phyloP scores from a whole-genome alignment of 2,113 vertebrate genomes.

The Heterochromis multidens region DNA sequence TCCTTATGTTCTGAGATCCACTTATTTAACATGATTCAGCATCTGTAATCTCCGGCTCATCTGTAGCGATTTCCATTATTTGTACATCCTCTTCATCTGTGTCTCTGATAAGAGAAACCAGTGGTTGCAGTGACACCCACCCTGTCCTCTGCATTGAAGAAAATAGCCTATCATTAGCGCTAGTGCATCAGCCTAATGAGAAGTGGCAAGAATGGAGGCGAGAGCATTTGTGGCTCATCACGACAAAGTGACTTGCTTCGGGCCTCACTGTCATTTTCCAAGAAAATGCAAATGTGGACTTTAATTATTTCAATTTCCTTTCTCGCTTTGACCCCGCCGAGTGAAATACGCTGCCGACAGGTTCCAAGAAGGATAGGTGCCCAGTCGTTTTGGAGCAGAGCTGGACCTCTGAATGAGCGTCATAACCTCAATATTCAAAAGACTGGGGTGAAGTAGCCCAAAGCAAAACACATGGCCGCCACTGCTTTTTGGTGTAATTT shows the following conservation, averaged over 20 bases:
- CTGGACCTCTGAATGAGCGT: slow-evolving; percentile 19
- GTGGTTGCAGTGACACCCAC: neutral
- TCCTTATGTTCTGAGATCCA: neutral
- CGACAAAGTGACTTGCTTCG: slow-evolving; percentile 31
- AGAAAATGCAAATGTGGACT: slow-evolving; percentile 56
- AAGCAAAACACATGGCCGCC: slow-evolving; percentile 22
- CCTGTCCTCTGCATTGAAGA: slow-evolving; percentile 4
- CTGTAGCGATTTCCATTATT: neutral
- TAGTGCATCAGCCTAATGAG: slow-evolving; percentile 43
- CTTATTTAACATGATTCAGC: slow-evolving; percentile 2
- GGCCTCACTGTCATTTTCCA: slow-evolving; percentile 49
- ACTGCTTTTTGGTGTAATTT: slow-evolving; percentile 39
- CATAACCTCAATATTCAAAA: slow-evolving; percentile 47
- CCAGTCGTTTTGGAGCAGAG: slow-evolving; percentile 10
- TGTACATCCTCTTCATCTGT: neutral
- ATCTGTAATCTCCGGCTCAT: neutral
- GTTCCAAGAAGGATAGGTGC: slow-evolving; percentile 4
- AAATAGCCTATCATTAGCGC: slow-evolving; percentile 42
- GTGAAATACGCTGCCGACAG: slow-evolving; percentile 40
- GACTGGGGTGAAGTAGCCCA: slow-evolving; percentile 17
- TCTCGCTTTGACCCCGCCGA: neutral
- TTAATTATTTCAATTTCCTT: slow-evolving; percentile 58
- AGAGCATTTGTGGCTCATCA: slow-evolving; percentile 27
- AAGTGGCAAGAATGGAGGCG: slow-evolving; percentile 39
- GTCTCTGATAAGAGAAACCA: neutral